Percentiles rank a stretch among this genome's conserved stretches.
Evolutionary conservation across 2,888 invertebrate species (phyloP).

Genomic region (Palloptera scutellata): DNA sequence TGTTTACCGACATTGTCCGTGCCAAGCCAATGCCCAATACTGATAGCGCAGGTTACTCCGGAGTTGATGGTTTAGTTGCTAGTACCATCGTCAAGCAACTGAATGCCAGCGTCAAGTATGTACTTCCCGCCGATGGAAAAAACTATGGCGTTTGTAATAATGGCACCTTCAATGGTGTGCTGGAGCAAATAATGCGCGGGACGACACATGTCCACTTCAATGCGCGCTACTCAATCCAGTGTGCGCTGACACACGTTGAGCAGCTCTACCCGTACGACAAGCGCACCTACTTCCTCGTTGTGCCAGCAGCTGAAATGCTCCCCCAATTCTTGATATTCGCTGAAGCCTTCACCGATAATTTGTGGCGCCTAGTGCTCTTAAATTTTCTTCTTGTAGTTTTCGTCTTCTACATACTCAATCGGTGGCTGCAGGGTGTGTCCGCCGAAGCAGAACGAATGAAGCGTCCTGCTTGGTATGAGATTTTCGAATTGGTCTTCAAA

Average conservation of each 20-base stretch:
- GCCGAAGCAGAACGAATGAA: conserved; percentile 11
- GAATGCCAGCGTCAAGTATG: conserved; percentile 52
- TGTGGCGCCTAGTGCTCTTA: conserved; percentile 48
- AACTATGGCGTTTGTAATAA: conserved; percentile 48
- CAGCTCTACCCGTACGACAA: conserved; percentile 50
- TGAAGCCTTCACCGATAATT: conserved; percentile 43
- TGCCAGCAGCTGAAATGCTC: conserved; percentile 50
- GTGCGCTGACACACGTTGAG: conserved; percentile 43
- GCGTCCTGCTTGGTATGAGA: conserved; percentile 44
- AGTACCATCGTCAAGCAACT: conserved; percentile 44
- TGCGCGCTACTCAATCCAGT: conserved; percentile 46
- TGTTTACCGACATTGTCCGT: conserved; percentile 50
- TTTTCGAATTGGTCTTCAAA: conserved; percentile 50
- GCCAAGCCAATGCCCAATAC: conserved; percentile 43
- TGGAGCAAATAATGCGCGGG: conserved; percentile 42
- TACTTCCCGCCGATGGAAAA: conserved; percentile 47
- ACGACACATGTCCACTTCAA: conserved; percentile 50
- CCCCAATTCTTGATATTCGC: conserved; percentile 55
- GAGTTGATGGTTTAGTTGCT: conserved; percentile 46
- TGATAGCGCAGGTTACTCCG: conserved; percentile 39
- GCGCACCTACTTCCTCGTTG: conserved; percentile 48
- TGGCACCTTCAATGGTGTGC: conserved; percentile 48
- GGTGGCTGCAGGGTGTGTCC: conserved; percentile 27
- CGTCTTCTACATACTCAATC: conserved; percentile 34
- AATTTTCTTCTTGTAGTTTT: conserved; percentile 42